A percentile compares a stretch with the other conserved stretches of the same genome.
phyloP scores from a whole-genome alignment of 2,113 vertebrate species.

The Gorsachius goisagi region DNA sequence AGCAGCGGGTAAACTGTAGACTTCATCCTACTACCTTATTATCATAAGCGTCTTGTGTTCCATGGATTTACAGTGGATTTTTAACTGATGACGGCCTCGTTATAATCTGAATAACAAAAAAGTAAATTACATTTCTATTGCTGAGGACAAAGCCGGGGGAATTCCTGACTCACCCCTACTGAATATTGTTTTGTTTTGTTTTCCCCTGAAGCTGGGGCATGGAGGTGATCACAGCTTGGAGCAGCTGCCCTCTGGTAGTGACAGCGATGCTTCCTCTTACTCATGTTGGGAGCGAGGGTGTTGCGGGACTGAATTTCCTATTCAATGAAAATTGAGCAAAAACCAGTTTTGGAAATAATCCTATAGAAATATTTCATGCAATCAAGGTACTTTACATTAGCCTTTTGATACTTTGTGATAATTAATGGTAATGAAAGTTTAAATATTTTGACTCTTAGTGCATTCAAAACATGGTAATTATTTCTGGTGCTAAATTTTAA shows the following conservation, averaged over 20 bases:
- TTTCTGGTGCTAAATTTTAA: not conserved
- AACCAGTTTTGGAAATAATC: not conserved
- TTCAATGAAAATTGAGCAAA: not conserved
- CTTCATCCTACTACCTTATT: not conserved
- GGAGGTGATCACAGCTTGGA: not conserved
- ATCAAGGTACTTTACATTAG: not conserved
- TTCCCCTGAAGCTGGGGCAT: not conserved
- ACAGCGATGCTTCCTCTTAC: not conserved
- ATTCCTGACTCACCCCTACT: not conserved
- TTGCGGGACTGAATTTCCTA: not conserved
- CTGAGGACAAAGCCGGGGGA: not conserved
- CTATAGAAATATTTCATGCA: not conserved
- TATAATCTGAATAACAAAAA: not conserved
- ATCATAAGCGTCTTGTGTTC: not conserved
- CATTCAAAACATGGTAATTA: not conserved
- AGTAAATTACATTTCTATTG: not conserved
- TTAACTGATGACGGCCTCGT: not conserved
- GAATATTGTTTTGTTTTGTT: not conserved
- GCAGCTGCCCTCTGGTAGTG: not conserved
- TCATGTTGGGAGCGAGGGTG: accelerated
- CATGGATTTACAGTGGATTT: not conserved
- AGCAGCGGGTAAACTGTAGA: not conserved
- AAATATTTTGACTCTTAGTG: not conserved
- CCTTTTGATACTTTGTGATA: not conserved
- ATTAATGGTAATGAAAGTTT: not conserved